Conservation (phyloP, 2,113 vertebrate genomes). For the Procavia capensis region DNA sequence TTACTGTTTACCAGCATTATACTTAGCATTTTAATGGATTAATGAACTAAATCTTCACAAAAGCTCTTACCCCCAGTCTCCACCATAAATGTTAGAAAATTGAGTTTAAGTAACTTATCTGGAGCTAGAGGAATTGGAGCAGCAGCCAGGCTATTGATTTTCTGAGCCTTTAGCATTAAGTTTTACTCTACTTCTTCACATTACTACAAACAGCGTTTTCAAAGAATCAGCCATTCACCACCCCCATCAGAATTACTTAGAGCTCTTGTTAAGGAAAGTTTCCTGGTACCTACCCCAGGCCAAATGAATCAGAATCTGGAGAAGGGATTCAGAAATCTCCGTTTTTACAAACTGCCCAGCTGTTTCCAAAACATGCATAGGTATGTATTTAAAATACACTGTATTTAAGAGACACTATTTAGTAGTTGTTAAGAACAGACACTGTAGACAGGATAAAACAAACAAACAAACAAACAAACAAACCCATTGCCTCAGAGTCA, state of each 20-base stretch:
- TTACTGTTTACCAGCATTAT: neutral
- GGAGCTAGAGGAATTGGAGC: neutral
- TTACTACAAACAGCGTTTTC: neutral
- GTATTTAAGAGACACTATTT: neutral
- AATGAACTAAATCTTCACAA: constrained; percentile 35
- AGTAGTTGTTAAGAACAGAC: neutral
- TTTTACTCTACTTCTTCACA: neutral
- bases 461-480: no score
- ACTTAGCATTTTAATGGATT: neutral
- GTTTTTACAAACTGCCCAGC: neutral
- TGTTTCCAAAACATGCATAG: neutral
- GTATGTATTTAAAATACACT: neutral
- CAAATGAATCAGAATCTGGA: neutral
- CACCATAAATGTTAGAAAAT: neutral
- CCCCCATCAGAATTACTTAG: neutral
- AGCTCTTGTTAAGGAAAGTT: neutral
- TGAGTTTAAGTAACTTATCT: neutral
- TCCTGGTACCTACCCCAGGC: neutral
- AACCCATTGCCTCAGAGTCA: no score
- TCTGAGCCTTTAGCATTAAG: neutral
- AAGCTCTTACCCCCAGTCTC: neutral
- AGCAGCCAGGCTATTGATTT: neutral
- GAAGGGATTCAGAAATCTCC: neutral
- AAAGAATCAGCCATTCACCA: neutral
- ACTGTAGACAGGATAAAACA: neutral